These are phyloP conservation scores for Halichondria panicea DNA, from an alignment of 37 sponge, comb jelly and placozoan species.

Conservation along the genomic window DNA sequence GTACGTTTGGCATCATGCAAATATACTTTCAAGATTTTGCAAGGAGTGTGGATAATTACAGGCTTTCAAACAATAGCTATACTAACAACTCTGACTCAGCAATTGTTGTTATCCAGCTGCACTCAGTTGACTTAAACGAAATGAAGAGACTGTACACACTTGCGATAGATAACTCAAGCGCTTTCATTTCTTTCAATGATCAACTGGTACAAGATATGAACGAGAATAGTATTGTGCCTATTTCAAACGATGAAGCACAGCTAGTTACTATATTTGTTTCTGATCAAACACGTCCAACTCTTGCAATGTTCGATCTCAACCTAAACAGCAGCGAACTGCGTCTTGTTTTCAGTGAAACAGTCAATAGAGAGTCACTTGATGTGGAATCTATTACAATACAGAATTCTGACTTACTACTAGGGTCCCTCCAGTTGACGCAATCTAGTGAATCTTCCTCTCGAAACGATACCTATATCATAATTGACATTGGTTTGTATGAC, in stretches of 20 bases:
- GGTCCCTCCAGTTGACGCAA: constrained; percentile 29
- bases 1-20: constrained; percentile 46
- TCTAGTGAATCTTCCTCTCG: constrained; percentile 39
- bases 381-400: constrained; percentile 69
- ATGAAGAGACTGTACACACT: constrained; percentile 67
- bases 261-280: constrained; percentile 37
- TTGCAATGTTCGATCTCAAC: constrained; percentile 71
- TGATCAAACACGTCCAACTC: constrained; percentile 61
- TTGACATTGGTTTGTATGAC: constrained; percentile 61
- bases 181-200: constrained; percentile 56
- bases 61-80: constrained; percentile 36
- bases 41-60: not conserved
- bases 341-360: constrained; percentile 87
- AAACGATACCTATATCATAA: constrained; percentile 59
- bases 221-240: constrained; percentile 41
- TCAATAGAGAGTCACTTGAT: constrained; percentile 56
- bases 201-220: constrained; percentile 74
- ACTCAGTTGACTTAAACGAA: constrained; percentile 58
- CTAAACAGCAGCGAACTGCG: constrained; percentile 61
- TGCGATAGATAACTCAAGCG: constrained; percentile 26
- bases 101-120: constrained; percentile 31
- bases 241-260: constrained; percentile 14
- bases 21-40: constrained; percentile 66
- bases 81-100: constrained; percentile 25
- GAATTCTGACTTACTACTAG: constrained; percentile 20